phyloP scores from a whole-genome alignment of 2,888 invertebrate genomes.

The Camponotus fellah region DNA sequence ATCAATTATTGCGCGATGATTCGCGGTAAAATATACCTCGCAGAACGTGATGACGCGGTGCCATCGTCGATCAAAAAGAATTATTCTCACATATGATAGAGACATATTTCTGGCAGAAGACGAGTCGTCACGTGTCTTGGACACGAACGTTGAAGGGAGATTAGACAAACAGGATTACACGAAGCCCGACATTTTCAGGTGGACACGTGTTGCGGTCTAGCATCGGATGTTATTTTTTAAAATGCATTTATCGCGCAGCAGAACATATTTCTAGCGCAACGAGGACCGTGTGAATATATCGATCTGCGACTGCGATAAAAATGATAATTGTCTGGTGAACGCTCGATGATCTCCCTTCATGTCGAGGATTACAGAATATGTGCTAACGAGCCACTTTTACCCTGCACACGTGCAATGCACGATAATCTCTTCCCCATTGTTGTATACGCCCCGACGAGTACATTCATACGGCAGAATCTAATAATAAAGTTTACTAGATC shows the following conservation, averaged over 20 bases:
- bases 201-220: slow-evolving; percentile 62
- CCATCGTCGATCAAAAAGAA: slow-evolving; percentile 10
- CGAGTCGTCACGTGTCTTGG: slow-evolving; percentile 27
- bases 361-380: slow-evolving; percentile 37
- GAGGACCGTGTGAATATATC: neutral
- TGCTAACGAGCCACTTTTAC: slow-evolving; percentile 50
- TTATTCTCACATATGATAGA: slow-evolving; percentile 19
- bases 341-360: slow-evolving; percentile 21
- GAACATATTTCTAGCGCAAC: neutral
- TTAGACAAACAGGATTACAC: slow-evolving; percentile 80
- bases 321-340: slow-evolving; percentile 2
- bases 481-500: slow-evolving; percentile 41
- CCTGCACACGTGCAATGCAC: slow-evolving; percentile 33
- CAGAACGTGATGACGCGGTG: neutral
- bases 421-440: slow-evolving; percentile 43
- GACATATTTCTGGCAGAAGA: neutral
- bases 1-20: neutral
- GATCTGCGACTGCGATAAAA: neutral
- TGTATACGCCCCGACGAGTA: slow-evolving; percentile 9
- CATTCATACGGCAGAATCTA: slow-evolving; percentile 33
- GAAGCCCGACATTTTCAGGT: slow-evolving; percentile 62
- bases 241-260: neutral
- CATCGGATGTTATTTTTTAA: neutral
- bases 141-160: slow-evolving; percentile 65
- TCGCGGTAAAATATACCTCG: slow-evolving; percentile 1